phyloP scores from a whole-genome alignment of 2,797 vertebrate species.

The Paramormyrops hopkinsi region DNA sequence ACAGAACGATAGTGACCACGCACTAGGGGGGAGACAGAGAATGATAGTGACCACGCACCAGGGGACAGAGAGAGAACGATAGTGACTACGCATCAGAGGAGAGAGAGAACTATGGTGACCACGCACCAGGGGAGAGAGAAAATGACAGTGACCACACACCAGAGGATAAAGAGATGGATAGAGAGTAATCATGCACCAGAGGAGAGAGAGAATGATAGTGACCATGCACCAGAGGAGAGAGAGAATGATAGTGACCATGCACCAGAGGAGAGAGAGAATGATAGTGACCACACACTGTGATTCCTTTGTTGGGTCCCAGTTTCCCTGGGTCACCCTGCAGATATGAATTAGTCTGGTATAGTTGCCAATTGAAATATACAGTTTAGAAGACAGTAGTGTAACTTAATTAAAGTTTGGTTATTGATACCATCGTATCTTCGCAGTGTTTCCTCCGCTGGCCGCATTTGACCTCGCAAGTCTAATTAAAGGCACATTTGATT shows the following conservation, averaged over 20 bases:
- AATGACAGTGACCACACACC: neutral
- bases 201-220: neutral
- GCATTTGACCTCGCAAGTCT: conserved; percentile 18
- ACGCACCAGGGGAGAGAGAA: neutral
- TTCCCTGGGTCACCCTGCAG: neutral
- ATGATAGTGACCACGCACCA: too few species aligned
- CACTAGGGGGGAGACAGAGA: neutral
- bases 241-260: neutral
- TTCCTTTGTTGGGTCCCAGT: neutral
- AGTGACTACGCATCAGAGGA: too few species aligned
- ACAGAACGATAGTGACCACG: neutral
- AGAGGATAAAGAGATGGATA: too few species aligned
- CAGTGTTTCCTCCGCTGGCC: conserved; percentile 14
- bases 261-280: neutral
- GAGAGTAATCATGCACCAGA: neutral
- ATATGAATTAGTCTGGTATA: neutral
- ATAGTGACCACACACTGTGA: neutral
- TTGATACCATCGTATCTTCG: neutral
- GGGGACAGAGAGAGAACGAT: too few species aligned
- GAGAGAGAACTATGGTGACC: neutral
- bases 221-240: neutral
- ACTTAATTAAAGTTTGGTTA: conserved; percentile 14
- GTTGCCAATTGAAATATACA: neutral
- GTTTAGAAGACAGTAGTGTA: conserved; percentile 5
- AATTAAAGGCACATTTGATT: conserved; percentile 56